Evolutionary conservation across 2,113 vertebrate species (phyloP), one percentile per base, ranked within the genome.

Genomic region (Neoarius graeffei): DNA sequence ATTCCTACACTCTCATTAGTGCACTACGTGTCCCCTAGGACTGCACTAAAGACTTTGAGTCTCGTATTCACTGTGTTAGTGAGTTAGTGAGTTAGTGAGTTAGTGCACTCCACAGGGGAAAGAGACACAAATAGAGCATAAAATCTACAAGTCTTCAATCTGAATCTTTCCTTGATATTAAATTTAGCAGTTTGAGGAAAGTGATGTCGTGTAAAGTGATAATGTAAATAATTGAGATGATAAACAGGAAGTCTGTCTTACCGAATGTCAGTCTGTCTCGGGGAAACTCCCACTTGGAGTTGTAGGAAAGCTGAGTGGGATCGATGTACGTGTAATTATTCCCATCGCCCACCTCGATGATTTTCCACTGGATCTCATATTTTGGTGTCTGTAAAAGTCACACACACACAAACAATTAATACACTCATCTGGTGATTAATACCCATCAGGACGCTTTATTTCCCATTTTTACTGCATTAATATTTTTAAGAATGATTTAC

Each of bases 301-400:
- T 97, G 92, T 99, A 99, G 0, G 97, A 97, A 91, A 99, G 95
- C 92, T 99, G 98, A 14, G 95, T 97, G 50, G 98, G 98, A 86
- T 99, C 97, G 0, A 99, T 97, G 57, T 98, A 99, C 56, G 95
- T 98, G 93, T 99, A 99, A 84, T 95, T 97, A 92, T 99, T 99
- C 89, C 97, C 98, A 83, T 97, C 95, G 8, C 95, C 96, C 88
- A 95, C 95, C 89, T 99, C 97, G 0, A 99, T 97, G 89, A 99
- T 98, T 94, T 99, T 99, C 98, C 98, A 99, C 77, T 96, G 94
- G 87, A 99, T 96, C 91, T 98, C 97, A 92, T 98, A 99, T 93
- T 97, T 99, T 15, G 97, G 98, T 93, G 97, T 98, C 98, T 99
- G 95, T 60, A 67, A 77, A 89, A n/a, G 19, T 11, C 7, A 20